Percentiles rank a stretch among this genome's conserved stretches.
phyloP scores from a whole-genome alignment of 2,888 invertebrate species.

The Drosophila pseudotakahashii region DNA sequence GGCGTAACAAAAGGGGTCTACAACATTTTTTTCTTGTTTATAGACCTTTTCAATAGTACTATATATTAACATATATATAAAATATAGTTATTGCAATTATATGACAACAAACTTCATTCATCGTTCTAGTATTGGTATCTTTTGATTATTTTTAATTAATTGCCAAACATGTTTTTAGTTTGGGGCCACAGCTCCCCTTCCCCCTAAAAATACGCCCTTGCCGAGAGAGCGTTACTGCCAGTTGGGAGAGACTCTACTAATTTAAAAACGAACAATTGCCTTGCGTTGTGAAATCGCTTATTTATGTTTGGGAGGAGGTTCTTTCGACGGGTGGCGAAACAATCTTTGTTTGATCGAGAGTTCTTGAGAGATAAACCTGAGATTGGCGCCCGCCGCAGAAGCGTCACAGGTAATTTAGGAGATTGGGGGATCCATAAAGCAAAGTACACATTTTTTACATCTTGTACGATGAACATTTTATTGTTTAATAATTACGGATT shows the following conservation, averaged over 20 bases:
- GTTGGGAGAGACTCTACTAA: conserved; percentile 4
- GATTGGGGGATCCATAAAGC: conserved; percentile 5
- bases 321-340: conserved; percentile 31
- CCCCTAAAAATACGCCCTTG: conserved; percentile 2
- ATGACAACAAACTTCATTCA: too few relatives aligned
- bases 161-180: neutral
- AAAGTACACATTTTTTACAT: conserved; percentile 53
- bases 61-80: too few relatives aligned
- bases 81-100: too few relatives aligned
- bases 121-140: too few relatives aligned
- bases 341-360: conserved; percentile 12
- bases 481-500: conserved; percentile 54
- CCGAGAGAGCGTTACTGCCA: conserved; percentile 6
- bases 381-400: conserved; percentile 1
- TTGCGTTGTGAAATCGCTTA: conserved; percentile 62
- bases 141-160: neutral
- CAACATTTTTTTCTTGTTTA: neutral
- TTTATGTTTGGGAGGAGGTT: conserved; percentile 36
- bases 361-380: conserved; percentile 5
- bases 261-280: conserved; percentile 50
- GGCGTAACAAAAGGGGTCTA: conserved; percentile 20
- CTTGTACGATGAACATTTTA: conserved; percentile 63
- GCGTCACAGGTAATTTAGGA: neutral
- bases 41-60: too few relatives aligned
- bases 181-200: neutral